These are phyloP conservation scores for Pelobates cultripes DNA, from an alignment of 2,797 vertebrate genomes.

Conservation along the genomic window DNA sequence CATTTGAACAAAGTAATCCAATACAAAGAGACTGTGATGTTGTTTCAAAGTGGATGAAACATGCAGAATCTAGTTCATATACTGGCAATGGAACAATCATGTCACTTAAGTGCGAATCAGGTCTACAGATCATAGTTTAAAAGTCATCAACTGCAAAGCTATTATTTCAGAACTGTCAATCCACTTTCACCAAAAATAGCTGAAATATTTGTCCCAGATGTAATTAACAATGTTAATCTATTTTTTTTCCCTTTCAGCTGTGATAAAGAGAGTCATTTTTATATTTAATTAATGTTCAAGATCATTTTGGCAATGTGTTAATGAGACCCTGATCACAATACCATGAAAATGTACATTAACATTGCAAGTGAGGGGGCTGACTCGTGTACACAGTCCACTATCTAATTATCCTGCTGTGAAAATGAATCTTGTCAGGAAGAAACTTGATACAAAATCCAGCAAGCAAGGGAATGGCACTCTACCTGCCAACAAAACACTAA, in stretches of 20 bases:
- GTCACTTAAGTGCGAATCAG: no score
- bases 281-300: slow-evolving; percentile 92
- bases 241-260: slow-evolving; percentile 75
- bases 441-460: slow-evolving; percentile 61
- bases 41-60: neutral
- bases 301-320: slow-evolving; percentile 89
- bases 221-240: slow-evolving; percentile 73
- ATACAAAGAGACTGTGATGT: neutral
- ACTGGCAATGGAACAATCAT: no score
- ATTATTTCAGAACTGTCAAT: slow-evolving; percentile 50
- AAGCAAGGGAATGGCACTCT: slow-evolving; percentile 60
- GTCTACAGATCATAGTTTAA: slow-evolving; percentile 61
- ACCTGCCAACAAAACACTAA: slow-evolving; percentile 71
- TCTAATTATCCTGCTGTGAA: slow-evolving; percentile 84
- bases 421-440: slow-evolving; percentile 70
- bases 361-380: slow-evolving; percentile 73
- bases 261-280: slow-evolving; percentile 85
- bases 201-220: slow-evolving; percentile 67
- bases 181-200: slow-evolving; percentile 53
- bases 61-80: neutral
- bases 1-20: neutral
- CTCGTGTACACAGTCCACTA: slow-evolving; percentile 80
- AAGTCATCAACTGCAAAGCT: slow-evolving; percentile 22
- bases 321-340: slow-evolving; percentile 92
- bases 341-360: slow-evolving; percentile 84